These are phyloP conservation scores for Paracentrotus lividus DNA, from an alignment of 53 echinoderm and acorn worm genomes.

Conservation along the genomic window DNA sequence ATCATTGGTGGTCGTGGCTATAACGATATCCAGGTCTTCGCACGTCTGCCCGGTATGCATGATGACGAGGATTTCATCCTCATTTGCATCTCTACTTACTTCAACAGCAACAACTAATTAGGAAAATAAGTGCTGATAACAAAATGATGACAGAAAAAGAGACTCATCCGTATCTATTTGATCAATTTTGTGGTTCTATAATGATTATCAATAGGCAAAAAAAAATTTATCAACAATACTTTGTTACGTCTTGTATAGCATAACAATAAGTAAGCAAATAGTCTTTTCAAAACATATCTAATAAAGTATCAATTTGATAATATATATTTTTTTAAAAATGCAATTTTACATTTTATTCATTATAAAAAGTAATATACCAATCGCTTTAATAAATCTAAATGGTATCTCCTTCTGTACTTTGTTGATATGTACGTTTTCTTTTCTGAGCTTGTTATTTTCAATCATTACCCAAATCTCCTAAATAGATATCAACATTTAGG, in stretches of 20 bases:
- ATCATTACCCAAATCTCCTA: not conserved
- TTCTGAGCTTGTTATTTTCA: not conserved
- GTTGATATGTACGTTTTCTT: not conserved
- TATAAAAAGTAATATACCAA: not conserved
- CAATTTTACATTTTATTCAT: too few relatives aligned
- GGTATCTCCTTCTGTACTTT: not conserved
- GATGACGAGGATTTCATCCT: constrained; percentile 15
- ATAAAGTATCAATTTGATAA: too few relatives aligned
- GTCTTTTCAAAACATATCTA: too few relatives aligned
- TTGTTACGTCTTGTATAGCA: too few relatives aligned
- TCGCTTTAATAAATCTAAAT: not conserved
- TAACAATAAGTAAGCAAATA: too few relatives aligned
- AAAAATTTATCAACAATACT: too few relatives aligned
- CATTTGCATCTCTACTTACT: constrained; percentile 7
- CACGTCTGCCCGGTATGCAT: constrained; percentile 26
- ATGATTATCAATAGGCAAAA: too few relatives aligned
- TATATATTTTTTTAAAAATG: too few relatives aligned
- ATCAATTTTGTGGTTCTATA: too few relatives aligned
- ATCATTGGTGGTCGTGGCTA: constrained; percentile 42
- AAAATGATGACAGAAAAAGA: too few relatives aligned
- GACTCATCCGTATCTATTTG: too few relatives aligned
- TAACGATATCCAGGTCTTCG: constrained; percentile 10
- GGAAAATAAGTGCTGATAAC: too few relatives aligned
- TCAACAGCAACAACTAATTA: not conserved
- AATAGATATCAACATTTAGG: constrained; percentile 45